Evolutionary conservation across 1,140 invertebrate species (phyloP), one percentile per base, ranked within the genome.

Genomic region (Trichoplusia ni): DNA sequence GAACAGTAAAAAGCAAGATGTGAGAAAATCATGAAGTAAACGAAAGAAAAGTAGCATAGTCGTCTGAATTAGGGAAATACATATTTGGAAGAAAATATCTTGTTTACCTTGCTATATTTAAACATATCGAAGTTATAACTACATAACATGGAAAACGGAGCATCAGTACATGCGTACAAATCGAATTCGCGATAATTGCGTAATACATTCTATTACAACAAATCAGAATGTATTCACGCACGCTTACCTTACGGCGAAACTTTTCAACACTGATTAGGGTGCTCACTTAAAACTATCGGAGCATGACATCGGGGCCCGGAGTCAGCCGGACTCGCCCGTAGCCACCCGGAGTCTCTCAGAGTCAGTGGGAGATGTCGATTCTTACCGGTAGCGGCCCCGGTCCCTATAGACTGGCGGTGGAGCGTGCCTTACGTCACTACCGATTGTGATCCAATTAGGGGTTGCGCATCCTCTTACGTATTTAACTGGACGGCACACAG

Each of bases 381-480:
- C 56, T 51, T 46, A 38, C 42, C 60, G n/a, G n/a, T n/a, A n/a
- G n/a, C n/a, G n/a, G n/a, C n/a, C n/a, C n/a, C n/a, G 44, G 11
- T 65, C 64, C 65, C 64, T 29, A 56, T 37, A 63, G 61, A 61
- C 53, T 5, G 47, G 29, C 35, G 25, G 38, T 61, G 35, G 47
- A 62, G 47, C 64, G 65, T 63, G 54, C 46, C 73, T 73, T 71
- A 75, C 70, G 73, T 81, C 71, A 82, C 69, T 82, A 71, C 69
- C 78, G 69, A 81, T 82, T 84, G 76, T 82, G 81, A 86, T 86
- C 79, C 78, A 79, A 86, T 86, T 84, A 86, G 76, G 71, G 71
- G 71, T 70, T 74, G 74, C 80, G 76, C 81, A 81, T 79, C 79
- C 82, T 70, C 73, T 84, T 85, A 81, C 72, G 75, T 79, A 81